Base-by-base conservation (phyloP, 2,888 invertebrate genomes). In the Hyalella azteca region DNA sequence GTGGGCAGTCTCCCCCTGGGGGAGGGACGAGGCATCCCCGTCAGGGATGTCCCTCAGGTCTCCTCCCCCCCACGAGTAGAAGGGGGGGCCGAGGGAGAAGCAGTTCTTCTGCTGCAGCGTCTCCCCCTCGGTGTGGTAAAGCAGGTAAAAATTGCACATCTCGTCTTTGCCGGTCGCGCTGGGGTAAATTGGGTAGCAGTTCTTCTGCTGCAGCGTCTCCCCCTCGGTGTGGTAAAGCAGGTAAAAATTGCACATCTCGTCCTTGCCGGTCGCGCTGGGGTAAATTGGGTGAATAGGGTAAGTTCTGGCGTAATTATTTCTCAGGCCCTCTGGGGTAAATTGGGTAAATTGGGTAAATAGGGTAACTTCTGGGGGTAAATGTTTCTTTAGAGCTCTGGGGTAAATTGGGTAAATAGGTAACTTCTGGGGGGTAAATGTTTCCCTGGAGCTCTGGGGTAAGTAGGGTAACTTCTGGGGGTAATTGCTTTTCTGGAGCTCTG, bases 211-310 rank as follows among this genome's bases (percentile, higher is more conserved):
- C 39, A 87, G 82, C 9, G 85, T 81, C n/a, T 83, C 81, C 39
- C 85, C 85, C 7, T 75, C 60, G 36, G 78, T 81, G 89, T 94
- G 96, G 88, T 96, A 96, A 95, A 96, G 95, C 1, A 97, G 88
- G 88, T 97, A 97, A 88, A 96, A 96, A 88, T 96, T 97, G 89
- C 96, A 97, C 96, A 97, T 97, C 89, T 97, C 96, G 86, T 96
- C 95, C 19, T 92, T 91, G 87, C 94, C 94, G 39, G 96, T 96
- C 1, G 93, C 90, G 0, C 94, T 93, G 88, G 11, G 78, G 77
- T 50, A n/a, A n/a, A n/a, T n/a, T n/a, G n/a, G n/a, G n/a, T n/a
- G n/a, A n/a, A n/a, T n/a, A n/a, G n/a, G n/a, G n/a, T n/a, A n/a
- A n/a, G n/a, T n/a, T n/a, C n/a, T n/a, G n/a, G n/a, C n/a, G n/a